phyloP scores from a whole-genome alignment of 2,888 invertebrate species.

The Hirtodrosophila trivittata region DNA sequence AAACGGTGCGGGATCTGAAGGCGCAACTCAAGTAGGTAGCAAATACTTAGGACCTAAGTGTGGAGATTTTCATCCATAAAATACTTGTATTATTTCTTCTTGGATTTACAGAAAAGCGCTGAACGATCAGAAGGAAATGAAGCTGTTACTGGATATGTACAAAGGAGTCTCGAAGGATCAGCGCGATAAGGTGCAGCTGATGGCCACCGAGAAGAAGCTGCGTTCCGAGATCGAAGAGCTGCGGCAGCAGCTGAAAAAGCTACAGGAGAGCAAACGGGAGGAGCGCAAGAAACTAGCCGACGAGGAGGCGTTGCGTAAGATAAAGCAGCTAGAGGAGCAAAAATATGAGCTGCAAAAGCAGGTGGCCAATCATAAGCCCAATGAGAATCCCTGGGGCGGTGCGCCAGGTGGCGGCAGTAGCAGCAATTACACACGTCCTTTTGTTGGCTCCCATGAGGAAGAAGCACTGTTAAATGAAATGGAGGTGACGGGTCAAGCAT shows the following conservation, averaged over 20 bases:
- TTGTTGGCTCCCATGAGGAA: slow-evolving; percentile 93
- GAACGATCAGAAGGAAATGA: slow-evolving; percentile 97
- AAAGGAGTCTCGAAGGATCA: slow-evolving; percentile 98
- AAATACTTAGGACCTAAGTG: neutral
- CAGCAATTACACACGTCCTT: slow-evolving; percentile 86
- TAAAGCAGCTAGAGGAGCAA: slow-evolving; percentile 96
- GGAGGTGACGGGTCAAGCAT: slow-evolving; percentile 99
- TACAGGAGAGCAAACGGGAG: slow-evolving; percentile 96
- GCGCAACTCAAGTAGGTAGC: slow-evolving; percentile 93
- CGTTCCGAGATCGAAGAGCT: slow-evolving; percentile 95
- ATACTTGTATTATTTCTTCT: neutral
- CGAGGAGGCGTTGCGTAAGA: slow-evolving; percentile 96
- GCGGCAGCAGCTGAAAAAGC: slow-evolving; percentile 92
- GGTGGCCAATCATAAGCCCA: slow-evolving; percentile 91
- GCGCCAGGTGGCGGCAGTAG: slow-evolving; percentile 60
- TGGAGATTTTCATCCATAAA: neutral
- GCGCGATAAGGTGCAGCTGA: slow-evolving; percentile 96
- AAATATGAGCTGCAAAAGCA: slow-evolving; percentile 96
- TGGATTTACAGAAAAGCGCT: slow-evolving; percentile 89
- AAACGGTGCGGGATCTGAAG: slow-evolving; percentile 88
- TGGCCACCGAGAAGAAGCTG: slow-evolving; percentile 97
- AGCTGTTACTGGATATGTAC: slow-evolving; percentile 97
- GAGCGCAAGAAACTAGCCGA: slow-evolving; percentile 95
- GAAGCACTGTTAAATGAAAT: slow-evolving; percentile 98
- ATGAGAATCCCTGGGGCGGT: slow-evolving; percentile 81